Conservation (phyloP, 2,888 invertebrate species). For the Lomographa bimaculata region DNA sequence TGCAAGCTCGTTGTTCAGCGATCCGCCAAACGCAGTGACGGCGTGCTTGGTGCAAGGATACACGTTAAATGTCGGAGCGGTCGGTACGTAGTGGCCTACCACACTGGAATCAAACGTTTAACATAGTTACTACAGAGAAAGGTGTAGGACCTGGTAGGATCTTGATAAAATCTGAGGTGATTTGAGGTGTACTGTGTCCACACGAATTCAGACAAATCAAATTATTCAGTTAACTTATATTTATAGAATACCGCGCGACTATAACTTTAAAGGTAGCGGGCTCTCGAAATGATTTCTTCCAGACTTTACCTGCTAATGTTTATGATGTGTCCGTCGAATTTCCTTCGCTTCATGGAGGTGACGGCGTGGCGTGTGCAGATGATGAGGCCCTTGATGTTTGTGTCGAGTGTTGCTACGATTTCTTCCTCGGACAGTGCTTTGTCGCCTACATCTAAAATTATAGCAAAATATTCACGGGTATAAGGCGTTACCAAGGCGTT, state of each 20-base stretch:
- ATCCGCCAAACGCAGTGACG: conserved; percentile 75
- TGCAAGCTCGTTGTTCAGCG: conserved; percentile 77
- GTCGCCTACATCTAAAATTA: conserved; percentile 41
- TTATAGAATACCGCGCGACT: too few species aligned
- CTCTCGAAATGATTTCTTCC: too few species aligned
- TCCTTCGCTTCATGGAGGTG: conserved; percentile 66
- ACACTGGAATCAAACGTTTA: conserved; percentile 49
- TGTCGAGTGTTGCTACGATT: conserved; percentile 54
- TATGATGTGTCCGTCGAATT: conserved; percentile 70
- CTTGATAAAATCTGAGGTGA: too few species aligned
- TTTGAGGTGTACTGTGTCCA: too few species aligned
- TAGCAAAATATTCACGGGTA: too few species aligned
- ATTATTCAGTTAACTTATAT: too few species aligned
- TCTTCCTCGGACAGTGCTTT: conserved; percentile 44
- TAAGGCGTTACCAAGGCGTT: too few species aligned
- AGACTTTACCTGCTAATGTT: conserved; percentile 77
- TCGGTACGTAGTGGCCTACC: conserved; percentile 67
- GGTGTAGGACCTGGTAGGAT: too few species aligned
- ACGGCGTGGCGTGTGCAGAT: conserved; percentile 73
- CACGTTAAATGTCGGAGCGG: conserved; percentile 56
- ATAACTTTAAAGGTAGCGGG: too few species aligned
- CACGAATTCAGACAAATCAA: too few species aligned
- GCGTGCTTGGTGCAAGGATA: conserved; percentile 83
- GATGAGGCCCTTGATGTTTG: conserved; percentile 70
- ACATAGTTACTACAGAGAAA: too few species aligned